Conservation (phyloP, 2,797 vertebrate genomes). For the Myripristis jacobus region DNA sequence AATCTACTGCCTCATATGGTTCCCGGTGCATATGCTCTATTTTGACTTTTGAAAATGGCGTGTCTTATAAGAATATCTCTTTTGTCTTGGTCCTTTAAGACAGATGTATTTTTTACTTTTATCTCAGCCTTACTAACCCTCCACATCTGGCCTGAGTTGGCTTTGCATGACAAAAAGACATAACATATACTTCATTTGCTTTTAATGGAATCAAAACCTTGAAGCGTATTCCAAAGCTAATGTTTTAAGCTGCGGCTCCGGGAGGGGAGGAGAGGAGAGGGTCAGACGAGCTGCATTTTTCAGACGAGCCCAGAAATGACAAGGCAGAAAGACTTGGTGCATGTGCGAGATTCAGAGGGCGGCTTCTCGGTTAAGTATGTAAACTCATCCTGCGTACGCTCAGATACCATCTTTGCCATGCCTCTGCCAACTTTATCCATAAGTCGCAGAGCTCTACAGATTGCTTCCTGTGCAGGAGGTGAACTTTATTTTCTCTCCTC, state of each 20-base stretch:
- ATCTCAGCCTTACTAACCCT: neutral
- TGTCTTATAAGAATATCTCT: neutral
- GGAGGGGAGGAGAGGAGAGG: slow-evolving; percentile 7
- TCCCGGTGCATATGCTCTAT: neutral
- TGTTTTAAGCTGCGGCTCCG: neutral
- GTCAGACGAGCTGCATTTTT: slow-evolving; percentile 28
- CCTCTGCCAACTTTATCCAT: slow-evolving; percentile 27
- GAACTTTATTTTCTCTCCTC: slow-evolving; percentile 70
- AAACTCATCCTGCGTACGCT: slow-evolving; percentile 29
- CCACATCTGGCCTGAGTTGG: slow-evolving; percentile 7
- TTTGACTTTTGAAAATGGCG: slow-evolving; percentile 18
- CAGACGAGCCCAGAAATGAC: slow-evolving; percentile 20
- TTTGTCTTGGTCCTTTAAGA: slow-evolving; percentile 1
- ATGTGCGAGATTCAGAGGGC: neutral
- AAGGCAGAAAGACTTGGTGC: slow-evolving; percentile 9
- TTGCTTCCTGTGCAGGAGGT: slow-evolving; percentile 75
- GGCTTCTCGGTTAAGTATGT: neutral
- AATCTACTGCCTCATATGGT: slow-evolving; percentile 29
- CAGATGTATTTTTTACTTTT: slow-evolving; percentile 12
- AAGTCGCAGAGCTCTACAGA: slow-evolving; percentile 52
- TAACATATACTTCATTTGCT: no score
- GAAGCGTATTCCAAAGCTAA: slow-evolving; percentile 10
- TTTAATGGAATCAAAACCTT: neutral
- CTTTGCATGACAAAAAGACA: neutral
- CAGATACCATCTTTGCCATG: slow-evolving; percentile 32